These are phyloP conservation scores for Morus bassanus DNA, from an alignment of 2,797 vertebrate genomes.

Conservation along the genomic window DNA sequence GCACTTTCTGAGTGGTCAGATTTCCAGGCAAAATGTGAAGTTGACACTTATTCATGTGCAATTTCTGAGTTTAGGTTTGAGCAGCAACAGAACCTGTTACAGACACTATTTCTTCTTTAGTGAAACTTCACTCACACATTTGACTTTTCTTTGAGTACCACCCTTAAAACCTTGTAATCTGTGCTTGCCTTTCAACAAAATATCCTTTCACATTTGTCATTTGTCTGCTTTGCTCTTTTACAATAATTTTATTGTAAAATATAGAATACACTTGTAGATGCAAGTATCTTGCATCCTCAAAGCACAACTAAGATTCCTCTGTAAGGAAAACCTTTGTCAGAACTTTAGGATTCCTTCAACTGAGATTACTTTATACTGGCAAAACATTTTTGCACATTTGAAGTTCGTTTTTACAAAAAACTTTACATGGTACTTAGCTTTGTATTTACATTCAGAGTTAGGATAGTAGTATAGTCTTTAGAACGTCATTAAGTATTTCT, in stretches of 20 bases:
- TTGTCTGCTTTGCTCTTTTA: neutral
- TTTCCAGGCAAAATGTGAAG: slow-evolving; percentile 17
- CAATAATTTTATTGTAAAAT: neutral
- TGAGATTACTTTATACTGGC: neutral
- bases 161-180: neutral
- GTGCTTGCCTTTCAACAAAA: neutral
- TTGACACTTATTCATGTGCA: neutral
- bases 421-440: neutral
- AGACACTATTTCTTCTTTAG: neutral
- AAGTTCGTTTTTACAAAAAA: neutral
- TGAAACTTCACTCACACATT: neutral
- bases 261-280: neutral
- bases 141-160: neutral
- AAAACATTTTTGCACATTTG: neutral
- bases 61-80: neutral
- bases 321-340: neutral
- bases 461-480: neutral
- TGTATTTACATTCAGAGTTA: neutral
- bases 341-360: neutral
- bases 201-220: neutral
- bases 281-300: neutral
- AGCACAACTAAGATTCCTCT: neutral
- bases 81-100: neutral
- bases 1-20: neutral
- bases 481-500: neutral